Evolutionary conservation across 2,888 invertebrate genomes (phyloP).

Genomic region (Cheilosia scutellata): DNA sequence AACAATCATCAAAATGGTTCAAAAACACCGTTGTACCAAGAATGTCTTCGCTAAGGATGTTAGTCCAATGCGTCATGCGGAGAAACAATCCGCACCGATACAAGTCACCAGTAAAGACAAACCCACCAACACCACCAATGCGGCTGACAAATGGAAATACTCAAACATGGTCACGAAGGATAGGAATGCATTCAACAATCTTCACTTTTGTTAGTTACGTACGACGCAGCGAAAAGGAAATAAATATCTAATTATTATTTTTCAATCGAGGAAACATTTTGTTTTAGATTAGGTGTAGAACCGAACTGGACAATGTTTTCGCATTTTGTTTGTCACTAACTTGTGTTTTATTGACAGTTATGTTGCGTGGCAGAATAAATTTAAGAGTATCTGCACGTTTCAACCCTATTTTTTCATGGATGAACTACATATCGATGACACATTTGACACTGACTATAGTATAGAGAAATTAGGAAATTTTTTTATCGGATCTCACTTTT

Average conservation of each 20-base stretch:
- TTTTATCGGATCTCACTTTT: too few relatives aligned
- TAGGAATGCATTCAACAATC: conserved; percentile 82
- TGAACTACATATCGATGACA: too few relatives aligned
- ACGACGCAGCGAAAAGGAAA: not conserved
- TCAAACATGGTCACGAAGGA: conserved; percentile 82
- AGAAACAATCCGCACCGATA: conserved; percentile 18
- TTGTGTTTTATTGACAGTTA: too few relatives aligned
- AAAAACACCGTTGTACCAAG: conserved; percentile 80
- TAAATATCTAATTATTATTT: conserved; percentile 29
- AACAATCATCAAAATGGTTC: conserved; percentile 81
- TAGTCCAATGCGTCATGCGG: conserved; percentile 79
- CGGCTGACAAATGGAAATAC: conserved; percentile 80
- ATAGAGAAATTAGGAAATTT: too few relatives aligned
- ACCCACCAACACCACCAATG: conserved; percentile 1
- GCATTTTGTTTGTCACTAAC: too few relatives aligned
- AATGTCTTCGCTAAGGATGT: conserved; percentile 80
- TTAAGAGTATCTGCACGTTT: too few relatives aligned
- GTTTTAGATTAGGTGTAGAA: not conserved
- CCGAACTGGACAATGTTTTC: too few relatives aligned
- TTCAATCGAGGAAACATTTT: conserved; percentile 3
- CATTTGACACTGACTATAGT: too few relatives aligned
- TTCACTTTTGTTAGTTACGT: conserved; percentile 81
- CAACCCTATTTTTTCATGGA: too few relatives aligned
- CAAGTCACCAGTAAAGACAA: conserved; percentile 12
- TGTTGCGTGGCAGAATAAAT: too few relatives aligned